phyloP scores from a whole-genome alignment of 2,797 vertebrate species.

The Hippopotamyrus pictus region DNA sequence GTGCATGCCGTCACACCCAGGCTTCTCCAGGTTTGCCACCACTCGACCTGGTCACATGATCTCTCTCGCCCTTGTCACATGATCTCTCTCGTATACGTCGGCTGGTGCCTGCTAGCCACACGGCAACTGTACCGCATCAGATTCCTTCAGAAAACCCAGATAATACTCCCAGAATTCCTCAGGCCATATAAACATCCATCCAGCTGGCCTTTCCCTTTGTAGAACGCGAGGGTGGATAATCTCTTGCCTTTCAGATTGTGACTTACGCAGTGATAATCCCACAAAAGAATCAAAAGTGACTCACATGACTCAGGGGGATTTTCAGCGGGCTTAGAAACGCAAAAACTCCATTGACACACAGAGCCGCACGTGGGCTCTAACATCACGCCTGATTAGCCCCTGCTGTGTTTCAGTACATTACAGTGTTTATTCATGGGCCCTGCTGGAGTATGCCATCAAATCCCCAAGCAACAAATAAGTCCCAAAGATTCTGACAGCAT shows the following conservation, averaged over 20 bases:
- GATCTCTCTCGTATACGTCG: background rate
- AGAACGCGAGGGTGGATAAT: background rate
- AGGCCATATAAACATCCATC: background rate
- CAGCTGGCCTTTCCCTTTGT: background rate
- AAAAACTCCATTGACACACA: background rate
- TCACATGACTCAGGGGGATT: background rate
- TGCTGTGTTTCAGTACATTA: background rate
- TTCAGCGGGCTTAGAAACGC: background rate
- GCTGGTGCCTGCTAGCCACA: background rate
- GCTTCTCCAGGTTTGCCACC: background rate
- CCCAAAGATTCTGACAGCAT: background rate
- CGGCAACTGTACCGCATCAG: background rate
- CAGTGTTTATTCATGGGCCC: background rate
- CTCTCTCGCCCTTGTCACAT: background rate
- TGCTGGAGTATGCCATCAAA: background rate
- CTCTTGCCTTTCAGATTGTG: background rate
- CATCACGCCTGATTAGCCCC: background rate
- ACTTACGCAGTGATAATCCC: background rate
- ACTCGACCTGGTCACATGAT: background rate
- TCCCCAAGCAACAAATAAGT: background rate
- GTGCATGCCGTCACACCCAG: background rate
- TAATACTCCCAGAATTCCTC: background rate
- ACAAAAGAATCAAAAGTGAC: background rate
- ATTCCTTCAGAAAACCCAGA: background rate
- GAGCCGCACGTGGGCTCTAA: background rate